Evolutionary conservation across 2,113 vertebrate species (phyloP).

Genomic region (Anguilla japonica): DNA sequence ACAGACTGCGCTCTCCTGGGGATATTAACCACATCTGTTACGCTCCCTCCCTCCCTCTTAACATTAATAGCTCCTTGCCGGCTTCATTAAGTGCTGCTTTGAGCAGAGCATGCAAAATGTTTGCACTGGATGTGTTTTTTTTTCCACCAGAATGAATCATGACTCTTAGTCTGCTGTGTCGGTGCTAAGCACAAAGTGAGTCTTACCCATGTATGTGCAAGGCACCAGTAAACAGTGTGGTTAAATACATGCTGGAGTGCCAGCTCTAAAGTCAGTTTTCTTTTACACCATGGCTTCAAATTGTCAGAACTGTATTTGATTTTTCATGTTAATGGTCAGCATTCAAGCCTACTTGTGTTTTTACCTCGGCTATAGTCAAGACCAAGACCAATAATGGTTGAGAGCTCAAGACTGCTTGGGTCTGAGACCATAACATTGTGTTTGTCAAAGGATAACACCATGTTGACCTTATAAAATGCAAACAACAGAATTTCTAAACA

Average conservation of each 20-base stretch:
- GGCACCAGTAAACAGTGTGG: neutral
- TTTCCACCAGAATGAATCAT: no score
- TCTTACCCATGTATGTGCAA: neutral
- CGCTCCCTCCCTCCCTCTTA: neutral
- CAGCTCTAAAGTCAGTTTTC: neutral
- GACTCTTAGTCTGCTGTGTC: neutral
- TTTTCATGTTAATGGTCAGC: no score
- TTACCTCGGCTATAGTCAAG: no score
- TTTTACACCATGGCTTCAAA: neutral
- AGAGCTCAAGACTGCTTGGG: no score
- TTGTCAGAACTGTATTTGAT: neutral
- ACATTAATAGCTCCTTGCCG: neutral
- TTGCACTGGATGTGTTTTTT: neutral
- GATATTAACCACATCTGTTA: conserved; percentile 18
- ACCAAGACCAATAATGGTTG: no score
- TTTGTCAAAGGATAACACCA: no score
- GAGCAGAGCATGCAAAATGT: neutral
- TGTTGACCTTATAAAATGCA: no score
- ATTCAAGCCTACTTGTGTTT: no score
- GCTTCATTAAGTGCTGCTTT: neutral
- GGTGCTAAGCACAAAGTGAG: neutral
- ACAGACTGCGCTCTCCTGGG: conserved; percentile 10
- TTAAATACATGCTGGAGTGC: neutral
- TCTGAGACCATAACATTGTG: no score
- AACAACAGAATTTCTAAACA: no score